Percentiles rank a stretch among this genome's conserved stretches.
phyloP scores from a whole-genome alignment of 1,140 invertebrate genomes.

The Tribolium madens region DNA sequence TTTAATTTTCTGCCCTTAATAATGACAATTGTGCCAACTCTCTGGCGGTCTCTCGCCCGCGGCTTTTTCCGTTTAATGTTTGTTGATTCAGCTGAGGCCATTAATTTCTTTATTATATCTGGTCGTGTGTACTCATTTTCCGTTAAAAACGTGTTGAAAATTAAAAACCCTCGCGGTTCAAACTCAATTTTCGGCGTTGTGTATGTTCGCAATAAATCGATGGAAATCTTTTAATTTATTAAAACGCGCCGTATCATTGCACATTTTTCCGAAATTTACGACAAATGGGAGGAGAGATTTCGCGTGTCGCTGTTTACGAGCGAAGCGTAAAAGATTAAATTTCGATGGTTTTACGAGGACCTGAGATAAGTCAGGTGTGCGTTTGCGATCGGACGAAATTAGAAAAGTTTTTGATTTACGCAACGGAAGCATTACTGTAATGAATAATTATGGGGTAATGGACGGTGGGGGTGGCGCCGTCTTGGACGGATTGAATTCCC shows the following conservation, averaged over 20 bases:
- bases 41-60: neutral
- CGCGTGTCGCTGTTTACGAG: neutral
- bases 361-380: slow-evolving; percentile 20
- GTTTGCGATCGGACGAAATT: slow-evolving; percentile 20
- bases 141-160: slow-evolving; percentile 34
- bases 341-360: slow-evolving; percentile 20
- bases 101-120: slow-evolving; percentile 25
- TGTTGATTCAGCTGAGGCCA: slow-evolving; percentile 14
- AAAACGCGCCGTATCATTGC: neutral
- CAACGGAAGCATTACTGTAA: neutral
- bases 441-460: slow-evolving; percentile 29
- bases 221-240: slow-evolving; percentile 25
- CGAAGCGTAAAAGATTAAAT: slow-evolving; percentile 26
- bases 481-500: neutral
- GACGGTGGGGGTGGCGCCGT: slow-evolving; percentile 1
- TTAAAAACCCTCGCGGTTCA: slow-evolving; percentile 4
- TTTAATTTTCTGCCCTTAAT: neutral
- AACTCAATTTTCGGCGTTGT: neutral
- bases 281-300: slow-evolving; percentile 18
- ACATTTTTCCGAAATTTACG: slow-evolving; percentile 2
- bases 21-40: neutral
- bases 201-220: slow-evolving; percentile 10
- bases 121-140: slow-evolving; percentile 6
- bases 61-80: slow-evolving; percentile 5
- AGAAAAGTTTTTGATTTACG: slow-evolving; percentile 45